These are phyloP conservation scores for Rhincodon typus DNA, from an alignment of 2,797 vertebrate genomes.

Conservation along the genomic window DNA sequence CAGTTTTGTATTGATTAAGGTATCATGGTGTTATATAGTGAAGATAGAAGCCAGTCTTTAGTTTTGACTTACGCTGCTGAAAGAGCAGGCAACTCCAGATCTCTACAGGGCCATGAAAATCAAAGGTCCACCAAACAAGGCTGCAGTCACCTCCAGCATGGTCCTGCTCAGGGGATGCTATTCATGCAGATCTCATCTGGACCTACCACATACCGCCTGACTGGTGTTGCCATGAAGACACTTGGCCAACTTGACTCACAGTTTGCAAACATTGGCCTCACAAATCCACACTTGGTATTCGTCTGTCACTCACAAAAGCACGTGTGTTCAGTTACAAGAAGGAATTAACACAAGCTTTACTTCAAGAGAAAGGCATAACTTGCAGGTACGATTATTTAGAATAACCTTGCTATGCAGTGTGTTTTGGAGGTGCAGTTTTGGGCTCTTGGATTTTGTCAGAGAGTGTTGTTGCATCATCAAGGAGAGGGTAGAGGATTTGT, in stretches of 20 bases:
- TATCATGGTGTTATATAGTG: not conserved
- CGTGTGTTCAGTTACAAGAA: not conserved
- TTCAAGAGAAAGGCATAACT: not conserved
- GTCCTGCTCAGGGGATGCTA: not conserved
- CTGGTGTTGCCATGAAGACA: not conserved
- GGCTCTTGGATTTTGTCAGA: not conserved
- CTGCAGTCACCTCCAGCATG: too few relatives aligned
- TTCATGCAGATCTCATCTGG: not conserved
- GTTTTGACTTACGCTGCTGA: not conserved
- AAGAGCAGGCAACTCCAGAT: not conserved
- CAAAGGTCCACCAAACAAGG: too few relatives aligned
- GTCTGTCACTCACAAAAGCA: not conserved
- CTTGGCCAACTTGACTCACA: not conserved
- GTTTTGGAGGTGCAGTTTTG: not conserved
- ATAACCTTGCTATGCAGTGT: not conserved
- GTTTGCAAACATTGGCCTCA: not conserved
- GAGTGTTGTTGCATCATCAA: not conserved
- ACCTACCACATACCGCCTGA: not conserved
- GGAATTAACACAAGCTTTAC: not conserved
- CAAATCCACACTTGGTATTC: not conserved
- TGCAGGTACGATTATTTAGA: not conserved
- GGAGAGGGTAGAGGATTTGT: not conserved
- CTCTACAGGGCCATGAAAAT: too few relatives aligned
- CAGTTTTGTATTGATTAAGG: too few relatives aligned
- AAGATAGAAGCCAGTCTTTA: not conserved